Percentiles rank a stretch among this genome's conserved stretches.
phyloP scores from a whole-genome alignment of 2,888 invertebrate genomes.

The Portevinia maculata region DNA sequence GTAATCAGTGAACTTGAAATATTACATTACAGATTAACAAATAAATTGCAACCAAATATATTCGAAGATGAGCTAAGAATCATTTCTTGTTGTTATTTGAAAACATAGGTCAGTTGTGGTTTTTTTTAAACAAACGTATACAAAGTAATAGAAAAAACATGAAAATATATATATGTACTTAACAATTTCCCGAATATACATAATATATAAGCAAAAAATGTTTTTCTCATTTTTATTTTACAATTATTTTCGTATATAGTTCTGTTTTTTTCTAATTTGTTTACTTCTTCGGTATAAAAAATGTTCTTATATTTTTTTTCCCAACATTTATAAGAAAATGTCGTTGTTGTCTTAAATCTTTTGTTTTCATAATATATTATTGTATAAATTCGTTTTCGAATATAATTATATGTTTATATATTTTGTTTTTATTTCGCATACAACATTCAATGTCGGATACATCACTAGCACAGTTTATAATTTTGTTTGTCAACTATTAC shows the following conservation, averaged over 20 bases:
- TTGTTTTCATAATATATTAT: slow-evolving; percentile 5
- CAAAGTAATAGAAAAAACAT: too few relatives aligned
- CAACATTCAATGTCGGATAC: slow-evolving; percentile 36
- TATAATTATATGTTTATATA: slow-evolving; percentile 1
- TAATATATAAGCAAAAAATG: neutral
- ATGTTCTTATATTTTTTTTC: slow-evolving; percentile 37
- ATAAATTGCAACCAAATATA: neutral
- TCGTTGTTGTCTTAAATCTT: neutral
- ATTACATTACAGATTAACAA: neutral
- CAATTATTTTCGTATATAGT: neutral
- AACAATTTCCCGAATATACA: too few relatives aligned
- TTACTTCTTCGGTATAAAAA: slow-evolving; percentile 51
- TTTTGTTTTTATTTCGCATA: slow-evolving; percentile 24
- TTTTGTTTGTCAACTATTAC: slow-evolving; percentile 6
- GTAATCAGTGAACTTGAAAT: neutral
- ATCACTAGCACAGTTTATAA: slow-evolving; percentile 39
- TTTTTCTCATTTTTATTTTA: slow-evolving; percentile 21
- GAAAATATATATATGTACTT: too few relatives aligned
- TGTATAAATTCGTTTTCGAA: slow-evolving; percentile 62
- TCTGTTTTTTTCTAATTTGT: neutral
- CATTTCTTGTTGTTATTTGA: too few relatives aligned
- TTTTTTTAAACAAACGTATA: too few relatives aligned
- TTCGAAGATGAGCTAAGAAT: too few relatives aligned
- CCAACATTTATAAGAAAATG: slow-evolving; percentile 6
- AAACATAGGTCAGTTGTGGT: too few relatives aligned